Conservation (phyloP, 2,113 vertebrate species). For the Burhinus oedicnemus region DNA sequence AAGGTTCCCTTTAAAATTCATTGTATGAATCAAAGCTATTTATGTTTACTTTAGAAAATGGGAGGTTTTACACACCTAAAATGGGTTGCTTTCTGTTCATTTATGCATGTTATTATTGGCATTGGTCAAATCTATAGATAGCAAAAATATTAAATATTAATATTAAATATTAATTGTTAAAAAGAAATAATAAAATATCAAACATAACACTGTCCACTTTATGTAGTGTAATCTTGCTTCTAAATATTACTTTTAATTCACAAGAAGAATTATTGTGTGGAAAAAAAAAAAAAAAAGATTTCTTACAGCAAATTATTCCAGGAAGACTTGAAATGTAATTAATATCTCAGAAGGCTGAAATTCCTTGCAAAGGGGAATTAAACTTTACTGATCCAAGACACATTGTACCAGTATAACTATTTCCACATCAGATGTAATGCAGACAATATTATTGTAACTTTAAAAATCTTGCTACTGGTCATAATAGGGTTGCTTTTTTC, state of each 20-base stretch:
- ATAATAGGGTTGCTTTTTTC: background rate
- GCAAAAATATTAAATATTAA: background rate
- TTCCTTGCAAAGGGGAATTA: background rate
- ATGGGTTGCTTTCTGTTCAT: background rate
- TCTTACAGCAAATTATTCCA: conserved; percentile 6
- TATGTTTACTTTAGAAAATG: background rate
- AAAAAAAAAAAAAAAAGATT: background rate
- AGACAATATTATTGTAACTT: background rate
- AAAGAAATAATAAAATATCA: background rate
- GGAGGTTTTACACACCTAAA: background rate
- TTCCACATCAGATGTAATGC: background rate
- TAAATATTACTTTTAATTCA: background rate
- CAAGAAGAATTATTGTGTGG: background rate
- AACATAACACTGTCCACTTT: background rate
- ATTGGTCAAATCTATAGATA: background rate
- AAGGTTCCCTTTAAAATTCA: conserved; percentile 11
- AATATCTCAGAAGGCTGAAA: background rate
- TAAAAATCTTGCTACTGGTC: background rate
- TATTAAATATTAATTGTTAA: background rate
- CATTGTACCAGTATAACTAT: background rate
- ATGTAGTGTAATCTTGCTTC: background rate
- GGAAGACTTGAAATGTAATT: conserved; percentile 19
- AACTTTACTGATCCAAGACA: background rate
- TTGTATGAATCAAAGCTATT: background rate
- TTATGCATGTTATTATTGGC: background rate